Evolutionary conservation across 2,888 invertebrate genomes (phyloP).

Genomic region (Nemapogon koenigi): DNA sequence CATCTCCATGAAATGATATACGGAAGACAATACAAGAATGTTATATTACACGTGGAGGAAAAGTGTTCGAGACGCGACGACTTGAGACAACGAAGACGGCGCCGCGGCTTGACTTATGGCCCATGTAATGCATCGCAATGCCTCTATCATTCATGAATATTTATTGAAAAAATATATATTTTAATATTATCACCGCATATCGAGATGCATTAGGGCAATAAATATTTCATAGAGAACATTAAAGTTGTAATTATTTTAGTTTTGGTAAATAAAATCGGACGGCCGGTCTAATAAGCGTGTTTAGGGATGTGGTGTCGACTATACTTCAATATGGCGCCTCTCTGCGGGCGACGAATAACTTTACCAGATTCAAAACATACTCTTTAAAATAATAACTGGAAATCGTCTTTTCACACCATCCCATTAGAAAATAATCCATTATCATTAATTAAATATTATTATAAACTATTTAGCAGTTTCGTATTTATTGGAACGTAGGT

Average conservation of each 20-base stretch:
- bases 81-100: constrained; percentile 14
- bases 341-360: constrained; percentile 35
- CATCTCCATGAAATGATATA: constrained; percentile 32
- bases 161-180: constrained; percentile 46
- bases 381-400: constrained; percentile 4
- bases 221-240: constrained; percentile 45
- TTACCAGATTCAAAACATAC: constrained; percentile 11
- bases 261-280: constrained; percentile 40
- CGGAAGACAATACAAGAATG: constrained; percentile 20
- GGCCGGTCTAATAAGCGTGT: constrained; percentile 39
- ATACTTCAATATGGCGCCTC: constrained; percentile 18
- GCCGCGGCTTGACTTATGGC: constrained; percentile 48
- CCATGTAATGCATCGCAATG: constrained; percentile 54
- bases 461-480: no score
- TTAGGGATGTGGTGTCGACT: constrained; percentile 30
- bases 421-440: constrained; percentile 18
- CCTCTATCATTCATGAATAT: constrained; percentile 63
- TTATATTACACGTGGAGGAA: constrained; percentile 8
- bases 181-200: constrained; percentile 39
- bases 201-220: constrained; percentile 41
- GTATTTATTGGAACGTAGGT: no score
- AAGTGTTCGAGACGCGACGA: constrained; percentile 16
- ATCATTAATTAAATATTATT: no score
- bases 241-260: constrained; percentile 46
- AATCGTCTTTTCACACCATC: constrained; percentile 20